Evolutionary conservation across 2,888 invertebrate species (phyloP).

Genomic region (Autographa pulchrina): DNA sequence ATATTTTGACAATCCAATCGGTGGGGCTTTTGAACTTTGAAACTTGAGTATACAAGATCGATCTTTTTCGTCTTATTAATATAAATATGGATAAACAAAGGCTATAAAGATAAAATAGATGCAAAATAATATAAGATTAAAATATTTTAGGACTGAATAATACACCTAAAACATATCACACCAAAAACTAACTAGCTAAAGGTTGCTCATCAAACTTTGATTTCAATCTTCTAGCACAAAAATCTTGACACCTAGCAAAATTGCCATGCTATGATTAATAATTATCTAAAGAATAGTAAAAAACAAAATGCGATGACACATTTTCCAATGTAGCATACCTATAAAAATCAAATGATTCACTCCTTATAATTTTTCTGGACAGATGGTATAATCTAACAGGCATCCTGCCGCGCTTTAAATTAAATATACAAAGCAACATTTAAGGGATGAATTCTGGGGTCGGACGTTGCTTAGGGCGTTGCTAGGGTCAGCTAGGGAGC

Average conservation of each 20-base stretch:
- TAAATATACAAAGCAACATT: constrained; percentile 7
- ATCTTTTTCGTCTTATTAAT: background rate
- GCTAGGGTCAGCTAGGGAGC: constrained; percentile 7
- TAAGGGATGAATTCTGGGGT: background rate
- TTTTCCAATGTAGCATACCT: background rate
- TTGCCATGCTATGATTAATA: no score
- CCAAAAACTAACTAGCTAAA: no score
- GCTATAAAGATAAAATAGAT: background rate
- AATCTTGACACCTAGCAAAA: no score
- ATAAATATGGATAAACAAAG: background rate
- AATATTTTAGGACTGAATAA: background rate
- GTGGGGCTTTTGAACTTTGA: constrained; percentile 1
- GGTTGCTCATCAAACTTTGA: no score
- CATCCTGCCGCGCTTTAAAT: constrained; percentile 1
- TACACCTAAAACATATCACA: no score
- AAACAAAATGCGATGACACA: background rate
- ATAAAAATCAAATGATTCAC: background rate
- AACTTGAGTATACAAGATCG: background rate
- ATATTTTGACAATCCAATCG: background rate
- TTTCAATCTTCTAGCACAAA: no score
- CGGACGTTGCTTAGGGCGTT: constrained; percentile 1
- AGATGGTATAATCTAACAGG: constrained; percentile 6
- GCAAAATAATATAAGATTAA: background rate
- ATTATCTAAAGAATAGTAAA: no score
- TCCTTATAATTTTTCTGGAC: background rate